Base-by-base conservation (phyloP, 2,113 vertebrate species). In the Xiphias gladius region DNA sequence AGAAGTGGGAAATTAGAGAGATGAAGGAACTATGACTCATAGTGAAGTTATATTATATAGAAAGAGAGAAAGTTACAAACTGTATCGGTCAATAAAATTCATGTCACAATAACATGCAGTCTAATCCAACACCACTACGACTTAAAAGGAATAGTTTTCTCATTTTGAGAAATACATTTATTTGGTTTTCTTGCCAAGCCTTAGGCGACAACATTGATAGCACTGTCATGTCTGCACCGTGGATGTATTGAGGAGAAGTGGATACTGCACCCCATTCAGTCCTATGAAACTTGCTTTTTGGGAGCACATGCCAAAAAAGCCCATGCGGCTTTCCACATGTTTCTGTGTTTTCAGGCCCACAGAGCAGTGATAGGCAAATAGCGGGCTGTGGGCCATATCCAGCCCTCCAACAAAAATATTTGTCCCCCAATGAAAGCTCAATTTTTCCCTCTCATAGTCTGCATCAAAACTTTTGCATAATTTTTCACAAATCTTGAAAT, bases 21-120 rank as follows among this genome's bases (percentile, higher is more conserved):
- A 57, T 20, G 41, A 65, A 59, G 20, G n/a, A 83, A 50, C 11
- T n/a, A 3, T 78, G 64, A 83, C 11, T 66, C 55, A 68, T 2
- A 17, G 20, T 73, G 61, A 48, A 32, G 12, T 28, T 41, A 72
- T 3, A 22, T 30, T 52, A 24, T 0, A 28, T 8, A 48, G 37
- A 59, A 26, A 52, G 28, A 75, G 30, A 88, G 10, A 78, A 63
- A 65, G 58, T 43, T 50, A 74, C 58, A 43, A 76, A 68, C 16
- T 57, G 13, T 32, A 43, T 13, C 3, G 52, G 14, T 77, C 30
- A 69, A 43, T n/a, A 24, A 35, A 58, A 58, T 28, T 30, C 37
- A 68, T 14, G 17, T 55, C 50, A 61, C 26, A 5, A 20, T 43
- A 14, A 12, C 41, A 52, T 5, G 6, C 16, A 22, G 5, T 48